Evolutionary conservation across 1,140 invertebrate genomes (phyloP), one percentile per base, ranked within the genome.

Genomic region (Rhysida immarginata): DNA sequence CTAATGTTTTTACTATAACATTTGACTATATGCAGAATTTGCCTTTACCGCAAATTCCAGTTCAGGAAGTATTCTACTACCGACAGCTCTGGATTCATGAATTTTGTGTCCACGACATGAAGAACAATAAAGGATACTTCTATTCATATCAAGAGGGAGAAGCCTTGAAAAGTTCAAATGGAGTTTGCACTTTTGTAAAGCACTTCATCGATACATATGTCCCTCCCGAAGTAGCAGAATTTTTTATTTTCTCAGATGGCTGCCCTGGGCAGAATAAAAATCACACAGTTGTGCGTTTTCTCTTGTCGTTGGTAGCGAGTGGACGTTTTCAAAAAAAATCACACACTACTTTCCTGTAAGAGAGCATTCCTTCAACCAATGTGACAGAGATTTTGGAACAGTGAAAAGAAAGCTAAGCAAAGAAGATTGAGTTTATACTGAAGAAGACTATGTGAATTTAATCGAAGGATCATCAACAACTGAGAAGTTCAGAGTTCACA

Each of bases 1-100:
- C 11, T n/a, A 41, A 11, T n/a, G 35, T 41, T 41, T 11, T 11
- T 41, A 41, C 35, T 41, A 11, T 41, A n/a, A 11, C 11, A 11
- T 51, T 23, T 23, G 49, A 51, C 26, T 51, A 24, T 51, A 11
- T 8, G 11, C 49, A 51, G 23, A 51, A 51, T 26, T 8, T 51
- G 11, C 49, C 49, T 8, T 51, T 8, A 2, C 49, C 49, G 2
- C 11, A 11, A 5, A 8, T 51, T 8, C 23, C 49, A 23, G 49
- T 51, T 11, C 18, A 3, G 3, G 49, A 51, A 51, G 26, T 51
- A 25, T 51, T 51, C 23, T 51, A 51, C 23, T 13, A 24, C 8
- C 49, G 25, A 8, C 49, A 51, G 25, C 24, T 51, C 5, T 51
- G 49, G 49, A 11, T 51, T 2, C 8, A 51, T 26, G 18, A 23